Base-by-base conservation (phyloP, 2,797 vertebrate genomes). In the Odontamblyopus lacepedii region DNA sequence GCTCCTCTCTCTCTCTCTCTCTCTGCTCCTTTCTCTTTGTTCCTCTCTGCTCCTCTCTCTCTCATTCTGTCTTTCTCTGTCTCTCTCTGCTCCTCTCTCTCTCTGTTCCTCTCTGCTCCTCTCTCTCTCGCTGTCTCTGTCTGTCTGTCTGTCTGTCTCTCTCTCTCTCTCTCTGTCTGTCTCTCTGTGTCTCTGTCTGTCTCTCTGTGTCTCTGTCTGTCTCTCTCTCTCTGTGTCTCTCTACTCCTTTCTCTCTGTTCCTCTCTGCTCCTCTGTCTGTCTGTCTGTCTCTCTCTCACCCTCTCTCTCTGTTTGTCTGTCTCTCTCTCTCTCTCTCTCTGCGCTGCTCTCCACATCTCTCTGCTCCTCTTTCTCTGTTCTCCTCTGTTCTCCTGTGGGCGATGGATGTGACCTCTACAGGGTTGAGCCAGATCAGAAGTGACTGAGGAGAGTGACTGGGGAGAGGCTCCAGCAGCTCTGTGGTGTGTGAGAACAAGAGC, bases 361-460 rank as follows among this genome's bases (percentile, higher is more conserved):
- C 30, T 32, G 3, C 4, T 32, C 30, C 30, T 35, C 35, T 32
- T 6, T 35, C 35, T 35, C 35, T 35, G 6, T 8, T 1, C 35
- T 35, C 35, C 72, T 4, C 67, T 26, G 53, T 35, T 1, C 41
- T 44, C 41, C 41, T 44, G 74, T 56, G 48, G 1, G 67, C 59
- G 55, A 59, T 75, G 70, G 72, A 74, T 73, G 78, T 83, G 84
- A 81, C 74, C 77, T 59, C 8, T 71, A 27, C 51, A 60, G 0
- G 6, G 69, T 69, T 77, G 80, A 88, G 76, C 6, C 2, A 15
- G 67, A 90, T 82, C 69, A 77, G 72, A 78, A 62, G 71, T 86
- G 88, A 84, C 82, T 69, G 77, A 70, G 41, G 75, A 35, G 56
- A 68, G 69, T 1, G 6, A 59, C 44, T 1, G 23, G 57, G 69